Evolutionary conservation across 1,140 invertebrate species (phyloP), one percentile per base, ranked within the genome.

Genomic region (Melanaphis sacchari): DNA sequence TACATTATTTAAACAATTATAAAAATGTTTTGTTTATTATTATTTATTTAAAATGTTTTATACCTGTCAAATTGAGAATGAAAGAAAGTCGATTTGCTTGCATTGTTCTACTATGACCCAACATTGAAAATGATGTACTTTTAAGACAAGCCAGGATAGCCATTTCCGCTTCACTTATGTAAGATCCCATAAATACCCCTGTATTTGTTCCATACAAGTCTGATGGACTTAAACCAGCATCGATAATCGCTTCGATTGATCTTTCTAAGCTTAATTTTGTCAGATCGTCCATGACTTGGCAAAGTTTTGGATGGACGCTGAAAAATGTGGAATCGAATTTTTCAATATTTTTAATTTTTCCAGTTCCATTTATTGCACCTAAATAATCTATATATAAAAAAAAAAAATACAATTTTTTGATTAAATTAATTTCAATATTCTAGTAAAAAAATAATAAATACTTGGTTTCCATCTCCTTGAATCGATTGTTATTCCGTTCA

Each of bases 71-170:
- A 91, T 85, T 94, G 3, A 94, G 84, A 18, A 46, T 26, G 3
- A 87, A 94, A 15, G 93, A 93, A 31, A 97, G 94, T 94, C 97
- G 95, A 95, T 97, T 97, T 7, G 96, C 95, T 95, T 97, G 96
- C 97, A 97, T 97, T 38, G 96, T 96, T 87, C 96, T 95, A 22
- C 96, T 96, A 94, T 96, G 96, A 31, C 97, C 97, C 92, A 96
- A 96, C 94, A 97, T 95, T 46, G 11, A 41, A 84, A 93, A 49
- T 31, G 8, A 3, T 40, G 7, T 0, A 24, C 36, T 1, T 46
- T 1, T 1, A 52, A 1, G 1, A 4, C 0, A 0, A 11, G 1
- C 3, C 38, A 59, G 8, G 0, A 0, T 0, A 6, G 26, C 21
- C 38, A 18, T 52, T 40, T 93, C 91, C 15, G 36, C 40, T 40